Conservation (phyloP, 2,113 vertebrate species). For the Orthochromis indermauri region DNA sequence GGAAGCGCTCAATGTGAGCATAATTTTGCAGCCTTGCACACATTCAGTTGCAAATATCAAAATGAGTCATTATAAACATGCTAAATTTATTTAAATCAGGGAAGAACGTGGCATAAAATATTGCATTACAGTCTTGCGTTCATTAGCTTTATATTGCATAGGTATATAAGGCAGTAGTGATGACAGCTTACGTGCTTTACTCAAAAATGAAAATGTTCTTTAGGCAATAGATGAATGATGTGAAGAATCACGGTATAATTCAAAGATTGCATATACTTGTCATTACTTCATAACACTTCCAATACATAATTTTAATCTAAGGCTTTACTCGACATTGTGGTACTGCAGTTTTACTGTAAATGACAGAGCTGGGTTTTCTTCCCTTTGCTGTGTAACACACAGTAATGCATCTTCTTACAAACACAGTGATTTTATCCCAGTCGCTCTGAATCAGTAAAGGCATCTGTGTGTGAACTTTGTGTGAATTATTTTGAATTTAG, state of each 20-base stretch:
- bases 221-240: not conserved
- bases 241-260: not conserved
- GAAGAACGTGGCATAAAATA: not conserved
- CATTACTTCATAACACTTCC: not conserved
- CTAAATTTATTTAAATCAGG: fast-evolving
- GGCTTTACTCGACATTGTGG: not conserved
- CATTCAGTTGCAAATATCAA: not conserved
- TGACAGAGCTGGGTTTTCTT: not conserved
- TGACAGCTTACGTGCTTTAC: fast-evolving
- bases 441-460: not conserved
- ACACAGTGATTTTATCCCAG: not conserved
- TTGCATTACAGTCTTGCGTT: not conserved
- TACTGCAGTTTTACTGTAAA: not conserved
- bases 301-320: not conserved
- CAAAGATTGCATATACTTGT: not conserved
- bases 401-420: too few species aligned
- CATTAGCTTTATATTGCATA: not conserved
- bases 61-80: fast-evolving
- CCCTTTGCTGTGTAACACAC: not conserved
- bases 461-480: not conserved
- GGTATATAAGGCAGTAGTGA: not conserved
- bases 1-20: not conserved
- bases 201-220: fast-evolving
- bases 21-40: not conserved
- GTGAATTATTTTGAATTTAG: not conserved